Conservation (phyloP, 2,888 invertebrate species). For the Thumatha senex region DNA sequence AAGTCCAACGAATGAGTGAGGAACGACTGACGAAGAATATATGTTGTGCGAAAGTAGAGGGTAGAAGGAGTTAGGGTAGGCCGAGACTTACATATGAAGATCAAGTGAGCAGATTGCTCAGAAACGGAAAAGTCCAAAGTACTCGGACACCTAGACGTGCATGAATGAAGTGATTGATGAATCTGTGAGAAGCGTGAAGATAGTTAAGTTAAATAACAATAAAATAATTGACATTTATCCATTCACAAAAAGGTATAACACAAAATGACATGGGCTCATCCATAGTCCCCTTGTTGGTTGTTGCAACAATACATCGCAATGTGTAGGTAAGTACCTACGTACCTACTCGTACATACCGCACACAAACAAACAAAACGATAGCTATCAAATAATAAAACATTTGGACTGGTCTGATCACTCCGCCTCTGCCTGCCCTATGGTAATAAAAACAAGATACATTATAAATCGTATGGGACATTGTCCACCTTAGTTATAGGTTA, state of each 20-base stretch:
- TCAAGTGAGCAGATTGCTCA: too few species aligned
- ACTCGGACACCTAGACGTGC: too few species aligned
- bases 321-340: slow-evolving; percentile 1
- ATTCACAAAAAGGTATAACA: not conserved
- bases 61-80: too few species aligned
- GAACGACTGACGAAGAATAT: too few species aligned
- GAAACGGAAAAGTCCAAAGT: too few species aligned
- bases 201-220: not conserved
- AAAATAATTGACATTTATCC: not conserved
- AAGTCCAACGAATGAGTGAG: too few species aligned
- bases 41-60: too few species aligned
- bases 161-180: too few species aligned
- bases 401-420: slow-evolving; percentile 29
- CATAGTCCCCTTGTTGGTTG: not conserved
- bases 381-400: slow-evolving; percentile 35
- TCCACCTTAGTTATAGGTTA: slow-evolving; percentile 64
- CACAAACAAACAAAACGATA: slow-evolving; percentile 28
- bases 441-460: slow-evolving; percentile 74
- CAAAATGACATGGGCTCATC: slow-evolving; percentile 1
- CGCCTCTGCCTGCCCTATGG: slow-evolving; percentile 53
- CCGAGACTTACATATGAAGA: too few species aligned
- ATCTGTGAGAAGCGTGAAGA: too few species aligned
- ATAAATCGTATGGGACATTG: slow-evolving; percentile 74
- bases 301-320: not conserved
- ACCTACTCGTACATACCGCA: too few species aligned